Percentiles rank a stretch among this genome's conserved stretches.
These are phyloP conservation scores for Metaphire vulgaris DNA, from an alignment of 1,140 invertebrate species.

Conservation along the genomic window DNA sequence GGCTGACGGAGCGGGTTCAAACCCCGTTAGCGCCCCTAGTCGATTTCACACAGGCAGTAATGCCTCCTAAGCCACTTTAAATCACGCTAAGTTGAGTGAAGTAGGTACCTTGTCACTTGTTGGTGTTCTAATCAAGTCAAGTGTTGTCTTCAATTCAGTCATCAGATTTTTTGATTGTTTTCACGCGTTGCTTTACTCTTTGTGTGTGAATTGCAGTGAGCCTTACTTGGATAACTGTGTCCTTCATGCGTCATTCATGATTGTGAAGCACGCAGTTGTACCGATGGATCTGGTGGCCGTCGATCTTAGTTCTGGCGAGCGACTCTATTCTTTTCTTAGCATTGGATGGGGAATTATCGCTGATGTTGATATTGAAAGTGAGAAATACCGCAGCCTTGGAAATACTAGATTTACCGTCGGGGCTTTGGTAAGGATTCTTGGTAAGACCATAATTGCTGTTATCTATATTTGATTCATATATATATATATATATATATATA, in stretches of 20 bases:
- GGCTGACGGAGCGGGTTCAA: no score
- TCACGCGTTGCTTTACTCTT: background rate
- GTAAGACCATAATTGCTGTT: no score
- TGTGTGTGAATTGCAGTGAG: background rate
- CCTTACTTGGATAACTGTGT: conserved; percentile 44
- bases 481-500: no score
- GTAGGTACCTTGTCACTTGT: no score
- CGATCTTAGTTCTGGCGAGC: conserved; percentile 53
- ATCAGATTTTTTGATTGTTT: no score
- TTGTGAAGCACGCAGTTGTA: conserved; percentile 66
- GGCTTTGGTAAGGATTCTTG: conserved; percentile 68
- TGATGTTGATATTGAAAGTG: conserved; percentile 96
- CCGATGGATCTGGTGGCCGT: conserved; percentile 75
- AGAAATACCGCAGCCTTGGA: conserved; percentile 77
- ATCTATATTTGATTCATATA: no score
- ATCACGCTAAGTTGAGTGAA: no score
- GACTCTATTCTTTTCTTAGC: conserved; percentile 83
- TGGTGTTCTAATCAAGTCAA: no score
- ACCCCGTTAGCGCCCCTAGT: no score
- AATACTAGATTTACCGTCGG: conserved; percentile 85
- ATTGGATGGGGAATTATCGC: conserved; percentile 88
- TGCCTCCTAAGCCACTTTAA: no score
- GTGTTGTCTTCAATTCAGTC: no score
- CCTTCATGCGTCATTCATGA: conserved; percentile 70
- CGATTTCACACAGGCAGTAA: no score